A percentile compares a stretch with the other conserved stretches of the same genome.
phyloP scores from a whole-genome alignment of 2,888 invertebrate species.

The Charanyca ferruginea region DNA sequence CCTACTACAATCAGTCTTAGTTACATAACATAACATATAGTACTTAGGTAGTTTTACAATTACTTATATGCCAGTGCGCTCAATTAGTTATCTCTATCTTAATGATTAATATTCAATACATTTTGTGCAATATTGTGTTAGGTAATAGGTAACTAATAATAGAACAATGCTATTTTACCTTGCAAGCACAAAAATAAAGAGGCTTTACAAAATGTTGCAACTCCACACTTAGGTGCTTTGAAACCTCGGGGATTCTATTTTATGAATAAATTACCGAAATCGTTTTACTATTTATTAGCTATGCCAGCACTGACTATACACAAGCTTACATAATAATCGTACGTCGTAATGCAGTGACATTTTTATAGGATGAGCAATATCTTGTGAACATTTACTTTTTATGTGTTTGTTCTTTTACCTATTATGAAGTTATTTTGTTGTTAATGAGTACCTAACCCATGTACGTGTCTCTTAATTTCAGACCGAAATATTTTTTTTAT shows the following conservation, averaged over 20 bases:
- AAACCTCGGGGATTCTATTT: slow-evolving; percentile 10
- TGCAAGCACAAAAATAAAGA: slow-evolving; percentile 16
- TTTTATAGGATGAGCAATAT: slow-evolving; percentile 56
- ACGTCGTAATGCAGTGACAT: slow-evolving; percentile 37
- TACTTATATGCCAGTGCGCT: background rate
- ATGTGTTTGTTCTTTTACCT: slow-evolving; percentile 14
- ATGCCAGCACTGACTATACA: slow-evolving; percentile 16
- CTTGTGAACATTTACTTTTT: slow-evolving; percentile 16
- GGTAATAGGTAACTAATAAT: slow-evolving; percentile 3
- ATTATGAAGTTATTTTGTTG: background rate
- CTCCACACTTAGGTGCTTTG: background rate
- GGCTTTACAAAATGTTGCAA: slow-evolving; percentile 31
- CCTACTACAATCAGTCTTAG: background rate
- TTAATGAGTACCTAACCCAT: background rate
- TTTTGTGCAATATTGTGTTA: slow-evolving; percentile 14
- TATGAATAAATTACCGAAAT: slow-evolving; percentile 33
- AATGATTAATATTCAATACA: slow-evolving; percentile 26
- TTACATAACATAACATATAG: slow-evolving; percentile 24
- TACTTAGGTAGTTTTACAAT: slow-evolving; percentile 15
- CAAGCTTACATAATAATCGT: slow-evolving; percentile 43
- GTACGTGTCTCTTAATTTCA: background rate
- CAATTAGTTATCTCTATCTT: slow-evolving; percentile 14
- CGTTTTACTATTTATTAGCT: slow-evolving; percentile 23
- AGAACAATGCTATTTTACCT: slow-evolving; percentile 15
- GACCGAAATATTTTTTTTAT: too few relatives aligned